Percentiles rank a stretch among this genome's conserved stretches.
phyloP scores from a whole-genome alignment of 2,888 invertebrate genomes.

The Ichneumon xanthorius region DNA sequence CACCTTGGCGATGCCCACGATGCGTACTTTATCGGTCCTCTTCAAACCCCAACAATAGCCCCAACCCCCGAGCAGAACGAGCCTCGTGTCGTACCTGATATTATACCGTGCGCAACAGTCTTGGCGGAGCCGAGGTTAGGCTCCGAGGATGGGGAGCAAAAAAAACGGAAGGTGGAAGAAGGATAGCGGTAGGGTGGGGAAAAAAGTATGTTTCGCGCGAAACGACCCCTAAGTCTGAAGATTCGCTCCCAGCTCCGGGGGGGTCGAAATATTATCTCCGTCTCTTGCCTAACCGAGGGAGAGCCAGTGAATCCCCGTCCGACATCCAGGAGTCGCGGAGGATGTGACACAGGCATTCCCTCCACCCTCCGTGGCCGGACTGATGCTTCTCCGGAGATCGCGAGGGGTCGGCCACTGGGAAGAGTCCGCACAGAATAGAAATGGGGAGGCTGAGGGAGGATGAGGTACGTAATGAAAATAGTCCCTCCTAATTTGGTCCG shows the following conservation, averaged over 20 bases:
- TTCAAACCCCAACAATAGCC: constrained; percentile 1
- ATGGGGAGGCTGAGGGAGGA: constrained; percentile 59
- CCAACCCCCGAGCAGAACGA: neutral
- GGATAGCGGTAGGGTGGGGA: neutral
- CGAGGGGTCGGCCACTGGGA: constrained; percentile 41
- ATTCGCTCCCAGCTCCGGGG: constrained; percentile 29
- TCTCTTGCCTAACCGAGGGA: constrained; percentile 50
- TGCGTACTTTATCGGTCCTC: neutral
- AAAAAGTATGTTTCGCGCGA: constrained; percentile 43
- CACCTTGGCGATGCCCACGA: neutral
- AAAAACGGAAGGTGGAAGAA: constrained; percentile 17
- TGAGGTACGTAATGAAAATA: constrained; percentile 80
- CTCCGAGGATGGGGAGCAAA: constrained; percentile 13
- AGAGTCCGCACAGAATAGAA: constrained; percentile 33
- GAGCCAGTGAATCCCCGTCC: constrained; percentile 21
- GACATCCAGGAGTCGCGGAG: constrained; percentile 35
- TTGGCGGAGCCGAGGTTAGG: constrained; percentile 44
- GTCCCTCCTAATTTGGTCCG: constrained; percentile 79
- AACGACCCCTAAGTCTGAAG: constrained; percentile 43
- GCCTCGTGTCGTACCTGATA: constrained; percentile 16
- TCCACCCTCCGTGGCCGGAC: constrained; percentile 42
- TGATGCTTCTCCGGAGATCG: constrained; percentile 52
- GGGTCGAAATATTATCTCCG: constrained; percentile 51
- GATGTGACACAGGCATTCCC: constrained; percentile 44
- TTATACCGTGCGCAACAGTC: constrained; percentile 33